Evolutionary conservation across 2,797 vertebrate species (phyloP).

Genomic region (Mus spretus): DNA sequence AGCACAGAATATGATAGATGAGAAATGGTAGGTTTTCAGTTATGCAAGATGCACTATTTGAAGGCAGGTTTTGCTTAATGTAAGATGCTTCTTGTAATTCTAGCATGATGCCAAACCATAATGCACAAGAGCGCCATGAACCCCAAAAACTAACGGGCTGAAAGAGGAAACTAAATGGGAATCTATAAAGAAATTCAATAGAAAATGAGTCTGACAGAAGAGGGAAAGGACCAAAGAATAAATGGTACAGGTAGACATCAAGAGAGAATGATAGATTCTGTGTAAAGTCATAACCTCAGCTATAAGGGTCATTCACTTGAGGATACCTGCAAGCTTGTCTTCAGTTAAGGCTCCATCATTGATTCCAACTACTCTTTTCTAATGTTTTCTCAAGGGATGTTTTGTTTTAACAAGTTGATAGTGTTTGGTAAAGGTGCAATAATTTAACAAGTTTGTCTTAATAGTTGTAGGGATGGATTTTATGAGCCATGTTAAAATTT

Average conservation of each 20-base stretch:
- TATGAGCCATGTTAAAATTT: constrained; percentile 17
- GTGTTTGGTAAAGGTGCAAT: background rate
- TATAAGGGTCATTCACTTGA: background rate
- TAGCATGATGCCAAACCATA: background rate
- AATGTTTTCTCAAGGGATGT: background rate
- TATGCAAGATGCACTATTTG: background rate
- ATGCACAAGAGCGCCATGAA: background rate
- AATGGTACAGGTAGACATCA: background rate
- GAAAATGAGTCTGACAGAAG: background rate
- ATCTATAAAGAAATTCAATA: background rate
- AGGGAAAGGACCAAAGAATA: background rate
- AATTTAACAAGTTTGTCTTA: background rate
- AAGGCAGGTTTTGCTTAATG: background rate
- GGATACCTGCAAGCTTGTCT: background rate
- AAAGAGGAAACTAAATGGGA: background rate
- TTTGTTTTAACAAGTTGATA: background rate
- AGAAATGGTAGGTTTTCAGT: background rate
- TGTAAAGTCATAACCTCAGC: background rate
- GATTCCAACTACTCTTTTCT: constrained; percentile 5
- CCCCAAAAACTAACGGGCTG: background rate
- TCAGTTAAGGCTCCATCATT: background rate
- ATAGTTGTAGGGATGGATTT: constrained; percentile 38
- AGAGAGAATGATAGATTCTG: background rate
- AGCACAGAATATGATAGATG: background rate
- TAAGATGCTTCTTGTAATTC: background rate